Conservation (phyloP, 2,888 invertebrate species). For the Pyrgus malvae region DNA sequence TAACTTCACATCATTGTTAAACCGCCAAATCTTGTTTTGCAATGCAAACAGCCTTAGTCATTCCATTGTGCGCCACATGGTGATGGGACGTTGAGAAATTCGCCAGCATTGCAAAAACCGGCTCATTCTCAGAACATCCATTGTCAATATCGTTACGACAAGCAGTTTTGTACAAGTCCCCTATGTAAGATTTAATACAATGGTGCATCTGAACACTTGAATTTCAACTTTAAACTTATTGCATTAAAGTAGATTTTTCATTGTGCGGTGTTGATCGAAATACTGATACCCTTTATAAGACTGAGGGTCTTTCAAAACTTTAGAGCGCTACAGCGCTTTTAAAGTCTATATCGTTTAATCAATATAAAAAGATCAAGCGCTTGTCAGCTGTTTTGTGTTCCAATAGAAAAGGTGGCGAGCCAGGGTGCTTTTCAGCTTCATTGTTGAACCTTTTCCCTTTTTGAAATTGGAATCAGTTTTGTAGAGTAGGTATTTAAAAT, state of each 20-base stretch:
- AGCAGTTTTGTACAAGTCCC: constrained; percentile 75
- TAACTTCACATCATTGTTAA: constrained; percentile 23
- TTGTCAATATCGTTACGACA: constrained; percentile 69
- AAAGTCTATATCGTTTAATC: constrained; percentile 39
- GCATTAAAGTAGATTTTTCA: constrained; percentile 34
- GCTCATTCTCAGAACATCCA: constrained; percentile 70
- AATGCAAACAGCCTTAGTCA: constrained; percentile 33
- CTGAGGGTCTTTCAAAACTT: constrained; percentile 58
- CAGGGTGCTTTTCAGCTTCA: constrained; percentile 64
- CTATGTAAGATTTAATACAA: constrained; percentile 74
- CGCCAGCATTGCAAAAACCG: constrained; percentile 69
- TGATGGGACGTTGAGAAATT: constrained; percentile 61
- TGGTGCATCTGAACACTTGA: constrained; percentile 31
- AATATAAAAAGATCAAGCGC: constrained; percentile 46
- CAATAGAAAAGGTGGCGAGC: constrained; percentile 52
- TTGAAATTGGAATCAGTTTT: constrained; percentile 32
- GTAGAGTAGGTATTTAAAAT: constrained; percentile 64
- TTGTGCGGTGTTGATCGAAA: constrained; percentile 43
- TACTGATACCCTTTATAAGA: constrained; percentile 68
- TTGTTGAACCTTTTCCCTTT: constrained; percentile 51
- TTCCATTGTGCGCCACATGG: constrained; percentile 57
- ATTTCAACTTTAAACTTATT: constrained; percentile 32
- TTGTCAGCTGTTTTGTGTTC: constrained; percentile 39
- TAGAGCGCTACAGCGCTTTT: constrained; percentile 52
- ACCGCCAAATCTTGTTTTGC: constrained; percentile 21